phyloP scores from a whole-genome alignment of 2,113 vertebrate species.

The Lagopus muta region DNA sequence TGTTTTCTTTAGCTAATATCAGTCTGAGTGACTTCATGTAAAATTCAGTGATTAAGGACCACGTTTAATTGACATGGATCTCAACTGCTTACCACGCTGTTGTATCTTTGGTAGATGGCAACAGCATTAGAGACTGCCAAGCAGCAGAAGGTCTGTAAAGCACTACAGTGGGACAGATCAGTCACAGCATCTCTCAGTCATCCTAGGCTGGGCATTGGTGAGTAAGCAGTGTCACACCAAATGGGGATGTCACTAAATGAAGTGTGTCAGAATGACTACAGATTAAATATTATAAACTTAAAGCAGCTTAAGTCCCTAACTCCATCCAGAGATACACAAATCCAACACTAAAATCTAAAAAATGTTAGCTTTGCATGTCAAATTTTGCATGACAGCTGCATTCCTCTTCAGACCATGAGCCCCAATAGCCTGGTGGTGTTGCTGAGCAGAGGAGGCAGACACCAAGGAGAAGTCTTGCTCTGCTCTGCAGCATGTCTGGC shows the following conservation, averaged over 20 bases:
- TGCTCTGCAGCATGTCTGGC: neutral
- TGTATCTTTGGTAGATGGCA: neutral
- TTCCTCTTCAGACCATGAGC: neutral
- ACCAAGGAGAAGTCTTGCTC: fast-evolving
- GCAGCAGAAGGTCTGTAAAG: neutral
- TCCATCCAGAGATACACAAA: neutral
- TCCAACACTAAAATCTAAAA: neutral
- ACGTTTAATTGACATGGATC: neutral
- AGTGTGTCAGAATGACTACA: neutral
- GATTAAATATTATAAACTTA: neutral
- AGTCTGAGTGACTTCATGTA: neutral
- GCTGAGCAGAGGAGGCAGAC: neutral
- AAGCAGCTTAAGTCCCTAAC: neutral
- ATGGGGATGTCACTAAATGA: neutral
- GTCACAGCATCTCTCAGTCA: neutral
- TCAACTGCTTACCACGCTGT: neutral
- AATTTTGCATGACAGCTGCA: neutral
- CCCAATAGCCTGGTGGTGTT: fast-evolving
- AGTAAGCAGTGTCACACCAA: neutral
- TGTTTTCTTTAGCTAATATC: neutral
- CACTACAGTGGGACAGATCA: neutral
- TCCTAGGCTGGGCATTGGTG: neutral
- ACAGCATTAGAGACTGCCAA: neutral
- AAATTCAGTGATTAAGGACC: neutral
- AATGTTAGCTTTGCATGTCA: neutral